Percentiles rank a stretch among this genome's conserved stretches.
phyloP scores from a whole-genome alignment of 2,888 invertebrate genomes.

The Amorpha juglandis region DNA sequence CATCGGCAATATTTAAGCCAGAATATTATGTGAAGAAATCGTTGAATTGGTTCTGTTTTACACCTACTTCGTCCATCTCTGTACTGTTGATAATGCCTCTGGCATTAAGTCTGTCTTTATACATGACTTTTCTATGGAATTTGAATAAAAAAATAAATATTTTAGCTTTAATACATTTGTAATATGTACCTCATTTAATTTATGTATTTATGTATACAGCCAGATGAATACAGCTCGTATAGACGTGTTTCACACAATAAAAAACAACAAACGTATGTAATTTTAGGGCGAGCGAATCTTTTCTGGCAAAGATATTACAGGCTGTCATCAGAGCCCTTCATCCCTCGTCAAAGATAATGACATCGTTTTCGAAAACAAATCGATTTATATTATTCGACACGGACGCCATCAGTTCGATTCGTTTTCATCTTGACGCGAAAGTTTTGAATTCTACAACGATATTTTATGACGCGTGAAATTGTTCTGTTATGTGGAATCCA shows the following conservation, averaged over 20 bases:
- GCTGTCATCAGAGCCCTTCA: constrained; percentile 61
- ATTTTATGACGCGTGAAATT: constrained; percentile 83
- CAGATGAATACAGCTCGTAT: neutral
- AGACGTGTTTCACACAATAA: constrained; percentile 13
- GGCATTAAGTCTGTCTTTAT: no score
- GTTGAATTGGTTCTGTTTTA: no score
- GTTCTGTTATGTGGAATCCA: constrained; percentile 67
- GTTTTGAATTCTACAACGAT: constrained; percentile 66
- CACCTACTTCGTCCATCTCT: no score
- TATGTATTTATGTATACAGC: neutral
- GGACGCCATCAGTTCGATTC: constrained; percentile 69
- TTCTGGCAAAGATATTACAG: constrained; percentile 54
- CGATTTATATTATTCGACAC: constrained; percentile 82
- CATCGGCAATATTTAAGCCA: neutral
- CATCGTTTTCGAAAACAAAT: constrained; percentile 77
- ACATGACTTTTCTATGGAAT: no score
- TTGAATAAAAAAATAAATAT: no score
- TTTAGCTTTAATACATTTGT: no score
- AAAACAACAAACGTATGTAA: constrained; percentile 4
- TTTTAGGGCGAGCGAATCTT: constrained; percentile 26
- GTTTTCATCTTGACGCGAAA: constrained; percentile 65
- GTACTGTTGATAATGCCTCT: no score
- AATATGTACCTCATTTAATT: neutral
- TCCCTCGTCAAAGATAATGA: constrained; percentile 71
- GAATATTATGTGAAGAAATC: neutral